phyloP scores from a whole-genome alignment of 92 coral and sea anemone genomes.

The Metridium senile region DNA sequence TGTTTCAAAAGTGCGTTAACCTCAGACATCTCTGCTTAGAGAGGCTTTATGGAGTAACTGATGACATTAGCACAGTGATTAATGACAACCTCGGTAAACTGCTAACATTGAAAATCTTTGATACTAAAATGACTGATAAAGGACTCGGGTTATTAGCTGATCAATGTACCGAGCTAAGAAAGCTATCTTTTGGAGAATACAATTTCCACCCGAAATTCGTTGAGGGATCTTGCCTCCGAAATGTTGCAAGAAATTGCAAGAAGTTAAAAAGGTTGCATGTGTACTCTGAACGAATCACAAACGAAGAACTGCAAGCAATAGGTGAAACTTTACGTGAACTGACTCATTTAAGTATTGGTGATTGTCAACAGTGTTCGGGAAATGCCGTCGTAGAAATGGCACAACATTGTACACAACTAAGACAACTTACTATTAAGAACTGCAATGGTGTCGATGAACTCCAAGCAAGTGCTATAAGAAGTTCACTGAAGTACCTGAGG shows the following conservation, averaged over 20 bases:
- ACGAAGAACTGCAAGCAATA: constrained; percentile 57
- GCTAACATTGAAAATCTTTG: constrained; percentile 50
- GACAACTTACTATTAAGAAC: constrained; percentile 53
- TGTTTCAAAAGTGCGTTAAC: constrained; percentile 62
- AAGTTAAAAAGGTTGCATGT: constrained; percentile 60
- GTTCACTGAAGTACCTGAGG: constrained; percentile 9
- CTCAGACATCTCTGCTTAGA: constrained; percentile 65
- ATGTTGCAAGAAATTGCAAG: constrained; percentile 66
- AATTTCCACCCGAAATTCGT: constrained; percentile 66
- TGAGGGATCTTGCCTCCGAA: constrained; percentile 57
- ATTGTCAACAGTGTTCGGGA: constrained; percentile 70
- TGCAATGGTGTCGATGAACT: constrained; percentile 35
- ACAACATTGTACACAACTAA: constrained; percentile 55
- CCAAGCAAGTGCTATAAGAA: background rate
- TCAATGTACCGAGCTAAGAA: constrained; percentile 65
- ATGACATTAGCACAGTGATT: constrained; percentile 35
- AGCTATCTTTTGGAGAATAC: constrained; percentile 71
- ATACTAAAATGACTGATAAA: constrained; percentile 74
- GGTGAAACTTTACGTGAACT: constrained; percentile 54
- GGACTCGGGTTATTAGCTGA: constrained; percentile 70
- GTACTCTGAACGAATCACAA: constrained; percentile 63
- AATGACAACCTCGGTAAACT: constrained; percentile 53
- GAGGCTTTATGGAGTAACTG: constrained; percentile 62
- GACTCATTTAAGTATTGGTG: constrained; percentile 72
- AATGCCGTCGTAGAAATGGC: constrained; percentile 59